Base-by-base conservation (phyloP, 2,113 vertebrate genomes). In the Cariama cristata region DNA sequence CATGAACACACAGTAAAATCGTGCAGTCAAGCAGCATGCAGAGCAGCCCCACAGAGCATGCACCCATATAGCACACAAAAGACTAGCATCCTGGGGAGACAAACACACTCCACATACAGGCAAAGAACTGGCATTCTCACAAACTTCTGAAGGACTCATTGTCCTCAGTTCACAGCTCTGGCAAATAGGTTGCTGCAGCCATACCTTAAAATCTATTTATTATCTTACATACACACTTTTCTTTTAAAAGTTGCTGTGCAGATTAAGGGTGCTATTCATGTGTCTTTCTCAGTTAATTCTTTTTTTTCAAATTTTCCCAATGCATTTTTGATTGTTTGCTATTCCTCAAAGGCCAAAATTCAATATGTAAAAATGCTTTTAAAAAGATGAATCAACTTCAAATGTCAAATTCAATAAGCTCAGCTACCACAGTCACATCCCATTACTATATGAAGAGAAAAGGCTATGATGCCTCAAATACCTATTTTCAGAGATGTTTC, bases 391-490 rank as follows among this genome's bases (percentile, higher is more conserved):
- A 97, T 97, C 92, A 90, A 18, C 24, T 88, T 93, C 32, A 97
- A 94, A 97, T 91, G 44, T 84, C 90, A 97, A 95, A 96, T 92
- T 97, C 90, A 97, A 93, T 97, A 95, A 97, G 40, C 11, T 93
- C 52, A 93, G 79, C 50, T 49, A 33, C 26, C 59, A 69, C 64
- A 85, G 80, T 97, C 63, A 83, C 45, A 92, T 95, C 33, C 40
- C 60, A 76, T 95, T 92, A 94, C 67, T 94, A 83, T 62, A 94
- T 83, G 74, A 94, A 60, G n/a, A 84, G 30, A 64, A 79, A 94
- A 96, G 77, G 86, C 76, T 97, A 90, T 79, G 33, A 94, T 94
- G 45, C 32, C 66, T 81, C 56, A 96, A 84, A 89, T 94, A 94
- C 97, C 79, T 88, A 63, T 96, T 96, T 98, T 87, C 86, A 96